Conservation (phyloP, 2,113 vertebrate species). For the Alosa alosa region DNA sequence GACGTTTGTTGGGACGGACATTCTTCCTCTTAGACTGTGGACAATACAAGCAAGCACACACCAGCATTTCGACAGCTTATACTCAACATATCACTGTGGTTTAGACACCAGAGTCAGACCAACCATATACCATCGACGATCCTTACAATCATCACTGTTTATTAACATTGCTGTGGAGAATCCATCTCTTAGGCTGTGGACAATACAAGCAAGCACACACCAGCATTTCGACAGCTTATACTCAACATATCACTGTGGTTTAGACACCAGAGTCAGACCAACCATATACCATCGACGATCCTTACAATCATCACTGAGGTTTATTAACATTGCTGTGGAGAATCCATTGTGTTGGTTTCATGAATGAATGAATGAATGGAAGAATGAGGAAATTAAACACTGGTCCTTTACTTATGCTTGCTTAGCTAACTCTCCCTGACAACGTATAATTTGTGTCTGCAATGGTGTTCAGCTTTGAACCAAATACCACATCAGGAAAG, state of each 20-base stretch:
- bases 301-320: background rate
- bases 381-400: background rate
- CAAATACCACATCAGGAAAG: background rate
- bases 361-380: background rate
- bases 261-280: background rate
- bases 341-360: background rate
- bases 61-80: background rate
- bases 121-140: background rate
- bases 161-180: too few species aligned
- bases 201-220: background rate
- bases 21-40: background rate
- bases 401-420: background rate
- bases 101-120: background rate
- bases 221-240: background rate
- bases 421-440: background rate
- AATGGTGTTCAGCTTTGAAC: background rate
- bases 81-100: background rate
- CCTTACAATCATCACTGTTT: too few species aligned
- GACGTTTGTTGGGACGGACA: background rate
- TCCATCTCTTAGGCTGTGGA: background rate
- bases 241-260: background rate
- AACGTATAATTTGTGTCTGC: background rate
- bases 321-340: background rate
- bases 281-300: background rate
- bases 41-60: background rate